Evolutionary conservation across 2,113 vertebrate genomes (phyloP).

Genomic region (Phyllostomus discolor): DNA sequence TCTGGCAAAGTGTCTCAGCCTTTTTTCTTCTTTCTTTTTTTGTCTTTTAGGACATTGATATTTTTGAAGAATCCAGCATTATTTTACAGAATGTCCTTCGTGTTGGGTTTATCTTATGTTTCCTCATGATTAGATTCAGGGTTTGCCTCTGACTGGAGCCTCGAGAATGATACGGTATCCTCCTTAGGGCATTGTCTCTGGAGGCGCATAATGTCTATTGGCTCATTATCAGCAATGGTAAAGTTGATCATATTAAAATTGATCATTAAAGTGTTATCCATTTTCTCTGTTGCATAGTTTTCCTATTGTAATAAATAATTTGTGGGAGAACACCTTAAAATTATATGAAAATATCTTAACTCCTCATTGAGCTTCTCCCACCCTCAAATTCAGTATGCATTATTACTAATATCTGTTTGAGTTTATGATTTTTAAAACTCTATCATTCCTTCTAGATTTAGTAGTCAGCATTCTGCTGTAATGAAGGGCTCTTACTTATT

Average conservation of each 20-base stretch:
- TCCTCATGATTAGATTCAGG: neutral
- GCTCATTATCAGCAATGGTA: neutral
- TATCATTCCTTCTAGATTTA: neutral
- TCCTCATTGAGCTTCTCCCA: neutral
- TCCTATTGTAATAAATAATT: neutral
- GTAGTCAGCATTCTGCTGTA: neutral
- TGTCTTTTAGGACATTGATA: neutral
- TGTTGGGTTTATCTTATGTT: neutral
- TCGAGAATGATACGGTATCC: neutral
- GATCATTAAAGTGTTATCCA: neutral
- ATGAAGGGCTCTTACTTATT: conserved; percentile 11
- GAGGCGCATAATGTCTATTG: neutral
- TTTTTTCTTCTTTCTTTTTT: neutral
- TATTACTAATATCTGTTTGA: conserved; percentile 2
- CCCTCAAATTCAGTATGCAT: neutral
- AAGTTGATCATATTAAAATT: neutral
- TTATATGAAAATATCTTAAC: neutral
- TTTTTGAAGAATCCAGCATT: neutral
- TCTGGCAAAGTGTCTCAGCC: neutral
- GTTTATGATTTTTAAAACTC: neutral
- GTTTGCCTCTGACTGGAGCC: neutral
- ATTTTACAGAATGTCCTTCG: neutral
- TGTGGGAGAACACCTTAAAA: neutral
- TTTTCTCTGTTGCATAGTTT: neutral
- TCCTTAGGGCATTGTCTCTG: neutral